phyloP scores from a whole-genome alignment of 2,113 vertebrate genomes.

The Noctilio leporinus region DNA sequence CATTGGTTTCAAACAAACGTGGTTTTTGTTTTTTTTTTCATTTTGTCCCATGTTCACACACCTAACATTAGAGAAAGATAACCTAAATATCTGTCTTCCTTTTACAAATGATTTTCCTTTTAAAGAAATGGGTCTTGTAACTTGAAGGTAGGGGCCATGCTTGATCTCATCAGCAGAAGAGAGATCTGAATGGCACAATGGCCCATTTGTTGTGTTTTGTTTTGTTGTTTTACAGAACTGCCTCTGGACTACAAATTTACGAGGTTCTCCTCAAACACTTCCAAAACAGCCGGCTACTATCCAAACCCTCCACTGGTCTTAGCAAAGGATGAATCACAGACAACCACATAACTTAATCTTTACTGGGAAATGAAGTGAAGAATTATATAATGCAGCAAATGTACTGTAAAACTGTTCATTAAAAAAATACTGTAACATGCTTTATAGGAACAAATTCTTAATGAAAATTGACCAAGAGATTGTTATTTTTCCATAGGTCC shows the following conservation, averaged over 20 bases:
- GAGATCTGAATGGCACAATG: too few relatives aligned
- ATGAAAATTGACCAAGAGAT: slow-evolving; percentile 44
- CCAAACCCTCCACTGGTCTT: slow-evolving; percentile 88
- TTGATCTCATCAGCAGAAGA: too few relatives aligned
- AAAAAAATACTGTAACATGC: slow-evolving; percentile 33
- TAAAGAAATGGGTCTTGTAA: not conserved
- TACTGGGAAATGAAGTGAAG: slow-evolving; percentile 30
- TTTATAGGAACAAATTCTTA: slow-evolving; percentile 45
- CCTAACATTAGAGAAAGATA: not conserved
- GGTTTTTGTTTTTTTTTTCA: not conserved
- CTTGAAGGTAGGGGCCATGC: not conserved
- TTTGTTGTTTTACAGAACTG: slow-evolving; percentile 82
- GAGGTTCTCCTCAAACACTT: slow-evolving; percentile 88
- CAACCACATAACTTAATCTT: slow-evolving; percentile 65
- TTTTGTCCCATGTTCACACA: not conserved
- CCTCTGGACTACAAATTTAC: slow-evolving; percentile 94
- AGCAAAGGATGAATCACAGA: slow-evolving; percentile 76
- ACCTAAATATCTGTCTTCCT: not conserved
- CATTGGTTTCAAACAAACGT: not conserved
- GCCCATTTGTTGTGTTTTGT: too few relatives aligned
- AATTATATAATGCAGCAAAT: not conserved
- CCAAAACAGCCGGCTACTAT: slow-evolving; percentile 90
- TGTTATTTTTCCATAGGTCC: not conserved
- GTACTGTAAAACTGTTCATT: slow-evolving; percentile 31
- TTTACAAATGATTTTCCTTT: not conserved